These are phyloP conservation scores for Cantharis flavilabris DNA, from an alignment of 2,888 invertebrate genomes.

Conservation along the genomic window DNA sequence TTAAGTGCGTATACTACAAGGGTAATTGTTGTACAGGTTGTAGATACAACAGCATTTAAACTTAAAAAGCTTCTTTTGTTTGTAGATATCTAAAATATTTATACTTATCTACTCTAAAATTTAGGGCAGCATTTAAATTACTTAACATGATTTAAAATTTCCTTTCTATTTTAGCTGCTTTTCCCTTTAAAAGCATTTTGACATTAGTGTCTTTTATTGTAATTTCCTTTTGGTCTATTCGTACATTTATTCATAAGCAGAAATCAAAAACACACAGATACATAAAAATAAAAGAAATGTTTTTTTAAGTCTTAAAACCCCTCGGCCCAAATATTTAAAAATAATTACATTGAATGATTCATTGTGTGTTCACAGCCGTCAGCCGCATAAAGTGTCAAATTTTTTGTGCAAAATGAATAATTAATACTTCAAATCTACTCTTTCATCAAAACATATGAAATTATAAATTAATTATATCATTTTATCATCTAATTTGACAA, in stretches of 20 bases:
- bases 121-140: neutral
- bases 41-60: neutral
- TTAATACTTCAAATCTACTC: neutral
- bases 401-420: neutral
- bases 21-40: neutral
- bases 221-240: neutral
- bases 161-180: neutral
- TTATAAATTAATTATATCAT: neutral
- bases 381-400: neutral
- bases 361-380: neutral
- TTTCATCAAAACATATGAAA: neutral
- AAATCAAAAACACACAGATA: neutral
- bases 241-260: neutral
- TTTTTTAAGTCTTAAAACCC: neutral
- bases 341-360: neutral
- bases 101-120: neutral
- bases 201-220: neutral
- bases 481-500: neutral
- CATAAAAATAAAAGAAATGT: neutral
- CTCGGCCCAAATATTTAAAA: neutral
- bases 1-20: neutral
- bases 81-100: neutral
- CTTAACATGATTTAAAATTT: neutral
- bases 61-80: neutral
- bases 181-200: neutral